Conservation (phyloP, 2,113 vertebrate genomes). For the Cheilinus undulatus region DNA sequence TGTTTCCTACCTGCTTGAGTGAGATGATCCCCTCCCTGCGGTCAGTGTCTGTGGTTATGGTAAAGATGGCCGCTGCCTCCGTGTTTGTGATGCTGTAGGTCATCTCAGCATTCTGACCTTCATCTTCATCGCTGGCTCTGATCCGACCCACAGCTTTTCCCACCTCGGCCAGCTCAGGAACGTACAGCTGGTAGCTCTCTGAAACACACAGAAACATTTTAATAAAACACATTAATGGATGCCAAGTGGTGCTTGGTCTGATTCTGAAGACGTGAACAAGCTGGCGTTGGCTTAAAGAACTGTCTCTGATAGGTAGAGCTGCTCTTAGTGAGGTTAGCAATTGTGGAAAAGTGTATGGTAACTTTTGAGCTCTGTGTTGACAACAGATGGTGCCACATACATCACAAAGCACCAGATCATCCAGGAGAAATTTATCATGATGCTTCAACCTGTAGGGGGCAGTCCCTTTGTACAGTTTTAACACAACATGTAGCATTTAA, state of each 20-base stretch:
- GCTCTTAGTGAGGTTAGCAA: too few species aligned
- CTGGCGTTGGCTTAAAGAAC: too few species aligned
- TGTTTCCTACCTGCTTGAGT: constrained; percentile 88
- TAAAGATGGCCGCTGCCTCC: constrained; percentile 89
- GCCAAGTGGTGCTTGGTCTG: background rate
- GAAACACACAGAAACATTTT: constrained; percentile 13
- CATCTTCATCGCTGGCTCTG: constrained; percentile 92
- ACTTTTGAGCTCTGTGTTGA: too few species aligned
- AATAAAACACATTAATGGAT: too few species aligned
- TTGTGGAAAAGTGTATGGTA: too few species aligned
- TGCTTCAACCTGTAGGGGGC: too few species aligned
- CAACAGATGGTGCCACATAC: too few species aligned
- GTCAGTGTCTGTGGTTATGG: constrained; percentile 89
- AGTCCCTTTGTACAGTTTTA: too few species aligned
- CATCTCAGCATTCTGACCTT: constrained; percentile 92
- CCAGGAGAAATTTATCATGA: too few species aligned
- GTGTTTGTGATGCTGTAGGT: constrained; percentile 91
- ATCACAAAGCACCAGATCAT: too few species aligned
- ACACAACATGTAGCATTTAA: too few species aligned
- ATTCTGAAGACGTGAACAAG: background rate
- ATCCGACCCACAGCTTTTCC: constrained; percentile 94
- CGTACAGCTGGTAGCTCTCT: constrained; percentile 96
- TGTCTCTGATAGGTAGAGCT: too few species aligned
- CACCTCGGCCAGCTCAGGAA: constrained; percentile 91
- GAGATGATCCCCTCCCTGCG: constrained; percentile 91